phyloP scores from a whole-genome alignment of 2,888 invertebrate genomes.

The Eupithecia vulgata region DNA sequence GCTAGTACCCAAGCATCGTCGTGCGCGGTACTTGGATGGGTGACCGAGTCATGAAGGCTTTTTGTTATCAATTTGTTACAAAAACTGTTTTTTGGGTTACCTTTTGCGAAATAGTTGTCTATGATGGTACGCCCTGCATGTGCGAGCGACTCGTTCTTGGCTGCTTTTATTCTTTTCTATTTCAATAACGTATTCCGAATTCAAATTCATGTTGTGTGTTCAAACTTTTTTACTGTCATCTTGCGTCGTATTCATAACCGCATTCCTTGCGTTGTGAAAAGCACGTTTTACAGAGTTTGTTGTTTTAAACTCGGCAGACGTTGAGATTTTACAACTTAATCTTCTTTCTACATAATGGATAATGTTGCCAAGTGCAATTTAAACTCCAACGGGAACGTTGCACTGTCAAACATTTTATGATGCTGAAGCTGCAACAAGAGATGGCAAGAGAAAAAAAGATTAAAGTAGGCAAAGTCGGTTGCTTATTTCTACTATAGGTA shows the following conservation, averaged over 20 bases:
- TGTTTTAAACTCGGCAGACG: conserved; percentile 25
- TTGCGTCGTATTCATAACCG: neutral
- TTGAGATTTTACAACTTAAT: conserved; percentile 28
- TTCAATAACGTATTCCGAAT: neutral
- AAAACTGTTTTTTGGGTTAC: too few relatives aligned
- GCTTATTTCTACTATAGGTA: neutral
- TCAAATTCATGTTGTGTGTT: neutral
- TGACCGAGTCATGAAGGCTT: conserved; percentile 44
- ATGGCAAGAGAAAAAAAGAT: neutral
- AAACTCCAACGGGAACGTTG: conserved; percentile 15
- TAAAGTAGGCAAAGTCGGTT: neutral
- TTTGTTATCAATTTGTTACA: too few relatives aligned
- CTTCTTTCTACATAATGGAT: conserved; percentile 25
- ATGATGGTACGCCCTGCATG: too few relatives aligned
- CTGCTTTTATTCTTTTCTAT: neutral
- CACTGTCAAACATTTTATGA: conserved; percentile 14
- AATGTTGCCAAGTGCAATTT: conserved; percentile 22
- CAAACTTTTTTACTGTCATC: neutral
- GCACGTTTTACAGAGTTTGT: conserved; percentile 14
- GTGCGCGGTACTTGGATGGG: conserved; percentile 76
- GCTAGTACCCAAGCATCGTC: too few relatives aligned
- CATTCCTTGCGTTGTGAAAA: neutral
- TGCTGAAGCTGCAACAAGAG: neutral
- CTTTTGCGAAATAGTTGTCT: too few relatives aligned
- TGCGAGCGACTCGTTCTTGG: too few relatives aligned